Evolutionary conservation across 2,888 invertebrate species (phyloP).

Genomic region (Tenthredo mesomela): DNA sequence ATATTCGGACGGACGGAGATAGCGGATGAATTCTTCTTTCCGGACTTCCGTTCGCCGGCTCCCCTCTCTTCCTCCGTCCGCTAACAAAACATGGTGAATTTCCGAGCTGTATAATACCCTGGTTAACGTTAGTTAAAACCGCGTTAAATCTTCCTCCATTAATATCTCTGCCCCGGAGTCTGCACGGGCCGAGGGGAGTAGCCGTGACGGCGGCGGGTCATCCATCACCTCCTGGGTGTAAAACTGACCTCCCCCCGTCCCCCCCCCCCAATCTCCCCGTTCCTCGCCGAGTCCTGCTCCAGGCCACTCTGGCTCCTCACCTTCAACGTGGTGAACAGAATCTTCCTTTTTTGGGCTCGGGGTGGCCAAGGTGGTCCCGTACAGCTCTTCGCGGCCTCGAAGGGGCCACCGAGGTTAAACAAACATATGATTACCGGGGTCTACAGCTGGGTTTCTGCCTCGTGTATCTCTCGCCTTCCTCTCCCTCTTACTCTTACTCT

Average conservation of each 20-base stretch:
- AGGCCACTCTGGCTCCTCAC: slow-evolving; percentile 22
- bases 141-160: slow-evolving; percentile 75
- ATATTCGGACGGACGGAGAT: slow-evolving; percentile 7
- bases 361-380: slow-evolving; percentile 67
- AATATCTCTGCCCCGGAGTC: slow-evolving; percentile 66
- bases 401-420: slow-evolving; percentile 78
- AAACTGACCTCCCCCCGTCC: slow-evolving; percentile 52
- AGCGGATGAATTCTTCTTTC: slow-evolving; percentile 38
- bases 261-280: background rate
- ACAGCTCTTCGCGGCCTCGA: slow-evolving; percentile 58
- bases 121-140: slow-evolving; percentile 69
- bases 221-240: slow-evolving; percentile 69
- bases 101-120: slow-evolving; percentile 24
- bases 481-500: background rate
- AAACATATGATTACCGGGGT: slow-evolving; percentile 78
- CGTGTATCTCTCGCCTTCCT: slow-evolving; percentile 32
- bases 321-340: slow-evolving; percentile 58
- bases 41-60: slow-evolving; percentile 43
- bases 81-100: slow-evolving; percentile 29
- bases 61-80: background rate
- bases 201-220: slow-evolving; percentile 66
- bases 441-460: slow-evolving; percentile 77
- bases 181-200: slow-evolving; percentile 55
- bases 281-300: background rate
- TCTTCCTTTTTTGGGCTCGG: slow-evolving; percentile 72